Percentiles rank a stretch among this genome's conserved stretches.
Evolutionary conservation across 2,888 invertebrate genomes (phyloP).

Genomic region (Ormia ochracea): DNA sequence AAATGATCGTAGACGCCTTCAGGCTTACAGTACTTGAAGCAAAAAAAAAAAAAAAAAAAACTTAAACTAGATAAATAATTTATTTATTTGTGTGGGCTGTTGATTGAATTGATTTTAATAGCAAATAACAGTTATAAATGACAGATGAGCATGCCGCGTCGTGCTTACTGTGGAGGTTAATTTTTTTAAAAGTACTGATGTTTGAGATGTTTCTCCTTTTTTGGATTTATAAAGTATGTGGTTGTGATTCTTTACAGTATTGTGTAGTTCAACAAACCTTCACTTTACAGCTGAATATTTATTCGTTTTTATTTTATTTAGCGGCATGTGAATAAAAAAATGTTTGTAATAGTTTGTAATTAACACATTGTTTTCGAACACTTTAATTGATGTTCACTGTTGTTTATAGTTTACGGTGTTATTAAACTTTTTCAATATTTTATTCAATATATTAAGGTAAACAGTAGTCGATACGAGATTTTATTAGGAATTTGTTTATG

Average conservation of each 20-base stretch:
- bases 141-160: constrained; percentile 4
- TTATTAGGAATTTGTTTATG: no score
- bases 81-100: constrained; percentile 44
- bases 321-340: background rate
- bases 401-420: background rate
- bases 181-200: constrained; percentile 20
- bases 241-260: background rate
- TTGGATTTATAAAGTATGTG: background rate
- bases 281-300: background rate
- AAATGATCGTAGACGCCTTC: background rate
- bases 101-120: constrained; percentile 32
- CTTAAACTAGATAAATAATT: constrained; percentile 1
- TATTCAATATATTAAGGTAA: no score
- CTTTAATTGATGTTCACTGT: background rate
- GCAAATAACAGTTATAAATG: constrained; percentile 22
- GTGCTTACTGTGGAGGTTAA: constrained; percentile 16
- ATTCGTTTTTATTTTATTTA: background rate
- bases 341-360: constrained; percentile 36
- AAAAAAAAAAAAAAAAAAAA: background rate
- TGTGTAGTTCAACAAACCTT: constrained; percentile 49
- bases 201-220: constrained; percentile 42
- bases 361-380: constrained; percentile 10
- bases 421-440: background rate
- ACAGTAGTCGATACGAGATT: no score
- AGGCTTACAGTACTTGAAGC: background rate